phyloP scores from a whole-genome alignment of 2,797 vertebrate genomes.

The Gila robusta region DNA sequence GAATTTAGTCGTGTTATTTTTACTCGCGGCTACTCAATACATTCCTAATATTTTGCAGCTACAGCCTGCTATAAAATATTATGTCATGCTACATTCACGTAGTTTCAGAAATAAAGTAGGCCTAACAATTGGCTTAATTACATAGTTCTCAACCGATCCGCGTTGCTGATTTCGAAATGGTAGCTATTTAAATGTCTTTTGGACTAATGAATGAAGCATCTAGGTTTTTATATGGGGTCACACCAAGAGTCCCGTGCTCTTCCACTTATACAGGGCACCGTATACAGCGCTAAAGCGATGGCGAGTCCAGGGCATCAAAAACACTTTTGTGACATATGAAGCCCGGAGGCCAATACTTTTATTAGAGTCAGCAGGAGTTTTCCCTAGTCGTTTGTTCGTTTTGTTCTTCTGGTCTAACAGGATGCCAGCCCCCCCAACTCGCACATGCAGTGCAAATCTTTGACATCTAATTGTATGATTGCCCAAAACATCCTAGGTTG shows the following conservation, averaged over 20 bases:
- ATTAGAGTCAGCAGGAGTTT: constrained; percentile 68
- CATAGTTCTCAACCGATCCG: background rate
- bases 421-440: constrained; percentile 38
- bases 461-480: constrained; percentile 35
- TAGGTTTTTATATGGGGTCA: constrained; percentile 56
- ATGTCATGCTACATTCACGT: background rate
- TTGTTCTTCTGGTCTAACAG: constrained; percentile 57
- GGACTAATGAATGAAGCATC: constrained; percentile 19
- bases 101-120: background rate
- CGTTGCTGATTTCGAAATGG: background rate
- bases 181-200: background rate
- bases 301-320: constrained; percentile 59
- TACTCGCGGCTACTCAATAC: background rate
- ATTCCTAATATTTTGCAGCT: background rate
- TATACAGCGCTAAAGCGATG: constrained; percentile 54
- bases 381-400: constrained; percentile 65
- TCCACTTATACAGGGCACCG: constrained; percentile 57
- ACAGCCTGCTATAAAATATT: too few relatives aligned
- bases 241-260: constrained; percentile 58
- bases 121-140: background rate
- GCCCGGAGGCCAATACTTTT: constrained; percentile 64
- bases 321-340: constrained; percentile 65
- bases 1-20: background rate
- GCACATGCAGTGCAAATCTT: constrained; percentile 37
- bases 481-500: background rate